phyloP scores from a whole-genome alignment of 2,113 vertebrate species.

The Pterophyllum scalare region DNA sequence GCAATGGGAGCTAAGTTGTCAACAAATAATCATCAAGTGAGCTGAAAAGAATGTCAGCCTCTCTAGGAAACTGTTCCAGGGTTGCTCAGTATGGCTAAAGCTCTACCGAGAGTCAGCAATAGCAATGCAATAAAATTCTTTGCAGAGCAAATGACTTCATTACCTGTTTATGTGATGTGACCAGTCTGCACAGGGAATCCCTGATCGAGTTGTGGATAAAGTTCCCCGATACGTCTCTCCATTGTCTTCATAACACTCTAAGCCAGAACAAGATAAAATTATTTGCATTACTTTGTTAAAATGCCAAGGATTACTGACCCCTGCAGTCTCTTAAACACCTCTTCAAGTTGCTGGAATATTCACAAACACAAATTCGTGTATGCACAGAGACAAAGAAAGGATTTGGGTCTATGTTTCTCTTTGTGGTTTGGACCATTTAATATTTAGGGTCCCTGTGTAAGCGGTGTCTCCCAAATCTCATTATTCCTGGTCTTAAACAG shows the following conservation, averaged over 20 bases:
- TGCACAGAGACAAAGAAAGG: constrained; percentile 15
- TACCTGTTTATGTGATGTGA: constrained; percentile 85
- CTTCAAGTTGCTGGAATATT: background rate
- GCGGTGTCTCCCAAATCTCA: constrained; percentile 40
- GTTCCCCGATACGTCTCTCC: constrained; percentile 90
- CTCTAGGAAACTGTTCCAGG: constrained; percentile 34
- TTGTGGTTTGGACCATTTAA: constrained; percentile 59
- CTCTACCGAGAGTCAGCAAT: background rate
- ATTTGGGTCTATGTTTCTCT: constrained; percentile 23
- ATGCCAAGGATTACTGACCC: background rate
- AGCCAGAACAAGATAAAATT: constrained; percentile 45
- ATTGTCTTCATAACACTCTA: constrained; percentile 93
- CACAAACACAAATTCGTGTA: background rate
- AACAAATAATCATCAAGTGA: constrained; percentile 57
- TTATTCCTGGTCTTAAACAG: constrained; percentile 54
- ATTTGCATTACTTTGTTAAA: constrained; percentile 26
- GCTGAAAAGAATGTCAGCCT: constrained; percentile 41
- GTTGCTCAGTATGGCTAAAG: background rate
- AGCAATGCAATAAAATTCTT: background rate
- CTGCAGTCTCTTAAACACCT: constrained; percentile 31
- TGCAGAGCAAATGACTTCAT: background rate
- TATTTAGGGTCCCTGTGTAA: constrained; percentile 40
- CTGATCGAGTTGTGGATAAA: constrained; percentile 91
- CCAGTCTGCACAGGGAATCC: constrained; percentile 92
- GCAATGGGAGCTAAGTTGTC: constrained; percentile 43